Base-by-base conservation (phyloP, 2,888 invertebrate species). In the Pelosia muscerda region DNA sequence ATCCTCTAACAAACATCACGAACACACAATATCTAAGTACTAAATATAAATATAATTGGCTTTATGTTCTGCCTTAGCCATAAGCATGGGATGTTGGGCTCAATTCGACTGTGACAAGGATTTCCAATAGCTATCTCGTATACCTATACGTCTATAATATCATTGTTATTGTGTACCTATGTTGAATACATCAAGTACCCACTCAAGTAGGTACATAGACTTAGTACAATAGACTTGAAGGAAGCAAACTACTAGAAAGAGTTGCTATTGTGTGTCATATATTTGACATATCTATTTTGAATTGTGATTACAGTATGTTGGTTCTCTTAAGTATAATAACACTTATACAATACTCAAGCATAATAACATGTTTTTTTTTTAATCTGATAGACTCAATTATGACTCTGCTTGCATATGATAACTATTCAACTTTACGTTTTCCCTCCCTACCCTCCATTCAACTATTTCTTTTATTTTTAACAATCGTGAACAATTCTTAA, bases 51-150 rank as follows among this genome's bases (percentile, higher is more conserved):
- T 42, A 19, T 63, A 38, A 66, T 63, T 68, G 63, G 69, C 61
- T 69, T 72, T 63, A 71, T 49, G 60, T 67, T 65, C 57, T 69
- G 56, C 25, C 69, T 69, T 61, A 65, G 57, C 70, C 72, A 76
- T 71, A 66, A 70, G 66, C 69, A 77, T 77, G 81, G 82, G 62
- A 81, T 79, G 75, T 83, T 85, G 68, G 74, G 72, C 78, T 69
- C 78, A 76, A 81, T 81, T 79, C 75, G 42, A 79, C 80, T 78
- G 81, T 82, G 75, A 81, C 81, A 42, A 66, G 68, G 69, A 75
- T 75, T 72, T 69, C 58, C 55, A 64, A 65, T 65, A 61, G 28
- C 34, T 34, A 58, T 61, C 55, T 63, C 28, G 38, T 19, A 49
- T 38, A 38, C 0, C 38, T 38, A 38, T 28, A 54, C 19, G n/a